Conservation (phyloP, 2,888 invertebrate species). For the Hymenopus coronatus region DNA sequence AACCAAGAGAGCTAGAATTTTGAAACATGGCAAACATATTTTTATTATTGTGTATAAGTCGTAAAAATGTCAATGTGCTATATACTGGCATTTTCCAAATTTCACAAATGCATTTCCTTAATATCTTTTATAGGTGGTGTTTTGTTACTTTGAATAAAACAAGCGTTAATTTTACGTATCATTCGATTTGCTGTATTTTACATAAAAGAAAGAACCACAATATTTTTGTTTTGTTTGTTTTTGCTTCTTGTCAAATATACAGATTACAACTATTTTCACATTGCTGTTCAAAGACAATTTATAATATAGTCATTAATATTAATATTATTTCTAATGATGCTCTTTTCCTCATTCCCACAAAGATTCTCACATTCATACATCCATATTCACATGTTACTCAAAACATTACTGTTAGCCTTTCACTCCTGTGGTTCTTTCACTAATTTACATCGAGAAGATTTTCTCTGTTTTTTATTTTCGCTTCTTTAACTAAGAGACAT, state of each 20-base stretch:
- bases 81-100: too few relatives aligned
- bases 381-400: background rate
- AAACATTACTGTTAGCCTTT: background rate
- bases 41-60: too few relatives aligned
- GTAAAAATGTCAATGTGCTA: too few relatives aligned
- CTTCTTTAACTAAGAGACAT: background rate
- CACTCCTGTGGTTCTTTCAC: background rate
- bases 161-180: background rate
- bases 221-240: background rate
- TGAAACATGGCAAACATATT: too few relatives aligned
- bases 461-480: background rate
- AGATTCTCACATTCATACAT: background rate
- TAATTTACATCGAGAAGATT: background rate
- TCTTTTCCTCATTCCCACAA: background rate
- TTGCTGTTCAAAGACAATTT: constrained; percentile 15
- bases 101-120: too few relatives aligned
- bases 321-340: constrained; percentile 1
- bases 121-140: too few relatives aligned
- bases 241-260: constrained; percentile 24
- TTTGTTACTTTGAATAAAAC: background rate
- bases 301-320: constrained; percentile 11
- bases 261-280: constrained; percentile 25
- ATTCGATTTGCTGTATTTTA: constrained; percentile 26
- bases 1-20: too few relatives aligned
- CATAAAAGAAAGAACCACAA: constrained; percentile 28